phyloP scores from a whole-genome alignment of 2,113 vertebrate genomes.

The Notarius quadriscutis region DNA sequence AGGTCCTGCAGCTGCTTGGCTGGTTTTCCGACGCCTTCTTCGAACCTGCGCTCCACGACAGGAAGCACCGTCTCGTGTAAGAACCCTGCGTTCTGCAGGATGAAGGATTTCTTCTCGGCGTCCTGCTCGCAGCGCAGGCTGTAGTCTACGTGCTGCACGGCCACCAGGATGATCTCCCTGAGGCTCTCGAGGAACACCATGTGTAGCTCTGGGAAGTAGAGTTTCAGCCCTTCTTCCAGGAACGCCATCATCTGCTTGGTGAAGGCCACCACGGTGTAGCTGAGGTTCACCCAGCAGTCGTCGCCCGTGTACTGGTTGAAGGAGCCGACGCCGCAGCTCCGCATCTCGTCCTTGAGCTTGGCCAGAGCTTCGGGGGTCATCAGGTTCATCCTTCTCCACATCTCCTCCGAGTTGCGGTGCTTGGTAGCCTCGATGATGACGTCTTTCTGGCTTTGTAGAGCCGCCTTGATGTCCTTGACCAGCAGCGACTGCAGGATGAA shows the following conservation, averaged over 20 bases:
- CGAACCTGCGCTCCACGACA: slow-evolving; percentile 91
- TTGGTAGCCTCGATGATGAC: slow-evolving; percentile 97
- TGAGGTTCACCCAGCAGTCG: slow-evolving; percentile 98
- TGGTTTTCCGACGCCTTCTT: slow-evolving; percentile 92
- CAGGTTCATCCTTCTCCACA: slow-evolving; percentile 97
- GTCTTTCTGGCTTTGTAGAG: slow-evolving; percentile 92
- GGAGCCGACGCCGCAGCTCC: slow-evolving; percentile 79
- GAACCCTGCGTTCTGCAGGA: slow-evolving; percentile 90
- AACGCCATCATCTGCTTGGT: slow-evolving; percentile 98
- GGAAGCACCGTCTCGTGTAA: slow-evolving; percentile 95
- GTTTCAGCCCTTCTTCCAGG: slow-evolving; percentile 92
- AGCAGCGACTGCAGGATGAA: slow-evolving; percentile 92
- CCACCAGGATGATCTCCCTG: slow-evolving; percentile 91
- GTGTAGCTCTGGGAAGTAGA: slow-evolving; percentile 95
- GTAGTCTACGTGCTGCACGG: slow-evolving; percentile 97
- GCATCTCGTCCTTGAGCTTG: slow-evolving; percentile 96
- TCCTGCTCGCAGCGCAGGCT: slow-evolving; percentile 97
- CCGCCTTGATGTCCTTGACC: slow-evolving; percentile 90
- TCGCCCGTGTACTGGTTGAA: slow-evolving; percentile 94
- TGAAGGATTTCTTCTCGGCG: slow-evolving; percentile 90
- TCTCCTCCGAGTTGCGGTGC: slow-evolving; percentile 97
- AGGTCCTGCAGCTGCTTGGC: slow-evolving; percentile 96
- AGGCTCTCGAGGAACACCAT: slow-evolving; percentile 96
- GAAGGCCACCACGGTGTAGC: slow-evolving; percentile 96
- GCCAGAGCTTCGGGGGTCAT: slow-evolving; percentile 94